Base-by-base conservation (phyloP, 2,888 invertebrate species). In the Mesorhabditis sp. region DNA sequence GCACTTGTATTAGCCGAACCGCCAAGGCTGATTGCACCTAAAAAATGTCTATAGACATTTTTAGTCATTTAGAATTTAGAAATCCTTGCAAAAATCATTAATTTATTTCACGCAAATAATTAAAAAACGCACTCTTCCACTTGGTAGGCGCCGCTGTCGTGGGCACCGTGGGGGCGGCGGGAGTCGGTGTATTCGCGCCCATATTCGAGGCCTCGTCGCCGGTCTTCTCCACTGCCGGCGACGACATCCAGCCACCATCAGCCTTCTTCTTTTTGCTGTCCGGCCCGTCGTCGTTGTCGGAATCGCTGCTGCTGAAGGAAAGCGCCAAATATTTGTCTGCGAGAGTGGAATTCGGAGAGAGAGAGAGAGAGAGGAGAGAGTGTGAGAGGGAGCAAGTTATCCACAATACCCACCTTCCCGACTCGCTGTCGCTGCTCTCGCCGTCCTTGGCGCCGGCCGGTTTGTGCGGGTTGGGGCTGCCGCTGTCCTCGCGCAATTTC, bases 381-480 rank as follows among this genome's bases (percentile, higher is more conserved):
- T 4, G n/a, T 4, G 41, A 15, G n/a, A 28, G 65, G 4, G 28
- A 42, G 64, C 69, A n/a, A n/a, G n/a, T n/a, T n/a, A 50, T 50
- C 58, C n/a, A n/a, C 2, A n/a, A 13, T 2, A n/a, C 58, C 7
- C n/a, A 50, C 58, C 58, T 50, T 50, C 58, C 58, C n/a, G 58
- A 50, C 58, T 71, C 74, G 41, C 64, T 66, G 45, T 68, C 69
- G 45, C 70, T 71, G 67, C 69, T 71, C 13, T 61, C 68, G 13
- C 63, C 72, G 43, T 68, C 66, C n/a, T 58, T 68, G 63, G 77
- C 77, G 41, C 82, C 81, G n/a, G 80, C 76, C 58, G 76, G 75
- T 43, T 80, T 75, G 72, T 80, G 82, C 4, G 82, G 81, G 62
- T 80, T 79, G 41, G 82, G 82, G 65, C 77, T 77, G 43, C 80